Conservation (phyloP, 1,140 invertebrate species). For the Pristionchus pacificus region DNA sequence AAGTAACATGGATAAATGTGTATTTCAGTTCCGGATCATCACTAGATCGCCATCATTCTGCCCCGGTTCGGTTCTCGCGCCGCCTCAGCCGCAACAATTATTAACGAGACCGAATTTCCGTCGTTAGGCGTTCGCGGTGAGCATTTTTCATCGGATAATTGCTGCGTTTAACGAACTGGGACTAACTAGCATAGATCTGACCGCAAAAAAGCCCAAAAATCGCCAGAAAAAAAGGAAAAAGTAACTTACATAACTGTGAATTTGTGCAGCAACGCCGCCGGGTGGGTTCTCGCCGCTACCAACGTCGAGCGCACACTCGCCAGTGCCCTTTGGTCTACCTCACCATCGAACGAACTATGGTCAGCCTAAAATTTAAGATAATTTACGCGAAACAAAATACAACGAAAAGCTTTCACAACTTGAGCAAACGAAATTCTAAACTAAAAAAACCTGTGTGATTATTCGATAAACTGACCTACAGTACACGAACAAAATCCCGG, state of each 20-base stretch:
- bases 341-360: slow-evolving; percentile 33
- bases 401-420: too few species aligned
- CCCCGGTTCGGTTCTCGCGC: background rate
- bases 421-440: too few species aligned
- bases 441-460: too few species aligned
- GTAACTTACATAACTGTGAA: background rate
- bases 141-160: slow-evolving; percentile 4
- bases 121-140: slow-evolving; percentile 38
- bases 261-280: slow-evolving; percentile 30
- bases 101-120: slow-evolving; percentile 45
- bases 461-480: too few species aligned
- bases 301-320: slow-evolving; percentile 31
- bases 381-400: too few species aligned
- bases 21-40: too few species aligned
- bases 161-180: too few species aligned
- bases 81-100: slow-evolving; percentile 33
- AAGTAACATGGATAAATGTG: too few species aligned
- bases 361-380: too few species aligned
- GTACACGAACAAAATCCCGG: too few species aligned
- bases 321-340: slow-evolving; percentile 8
- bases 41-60: background rate
- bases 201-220: too few species aligned
- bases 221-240: background rate
- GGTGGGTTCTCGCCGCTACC: slow-evolving; percentile 33
- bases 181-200: too few species aligned